These are phyloP conservation scores for Drosophila kepulauana DNA, from an alignment of 1,140 invertebrate species.

Conservation along the genomic window DNA sequence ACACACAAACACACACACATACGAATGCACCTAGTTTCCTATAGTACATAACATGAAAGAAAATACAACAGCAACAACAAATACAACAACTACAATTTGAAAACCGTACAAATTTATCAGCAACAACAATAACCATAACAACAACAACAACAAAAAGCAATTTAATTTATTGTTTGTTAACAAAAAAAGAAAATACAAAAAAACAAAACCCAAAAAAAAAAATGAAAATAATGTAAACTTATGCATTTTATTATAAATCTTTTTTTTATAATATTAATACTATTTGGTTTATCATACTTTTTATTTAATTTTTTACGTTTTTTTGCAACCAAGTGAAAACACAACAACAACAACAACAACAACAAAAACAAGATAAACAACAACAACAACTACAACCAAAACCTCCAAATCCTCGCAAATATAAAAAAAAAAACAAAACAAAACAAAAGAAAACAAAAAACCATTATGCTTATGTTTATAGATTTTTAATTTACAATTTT, in stretches of 20 bases:
- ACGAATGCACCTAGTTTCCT: constrained; percentile 75
- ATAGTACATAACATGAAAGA: constrained; percentile 59
- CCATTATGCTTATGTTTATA: constrained; percentile 62
- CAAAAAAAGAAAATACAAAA: constrained; percentile 22
- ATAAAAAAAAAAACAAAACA: constrained; percentile 24
- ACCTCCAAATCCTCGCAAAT: constrained; percentile 76
- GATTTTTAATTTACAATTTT: constrained; percentile 53
- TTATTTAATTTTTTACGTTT: constrained; percentile 31
- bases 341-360: constrained; percentile 41
- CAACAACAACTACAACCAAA: constrained; percentile 66
- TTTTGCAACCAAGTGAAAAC: constrained; percentile 38
- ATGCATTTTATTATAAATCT: constrained; percentile 53
- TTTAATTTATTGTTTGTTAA: constrained; percentile 61
- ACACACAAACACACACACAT: constrained; percentile 41
- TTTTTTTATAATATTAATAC: constrained; percentile 9
- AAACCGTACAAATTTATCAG: constrained; percentile 79
- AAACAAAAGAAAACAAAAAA: constrained; percentile 36
- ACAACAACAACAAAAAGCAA: constrained; percentile 32
- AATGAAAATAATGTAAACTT: constrained; percentile 44
- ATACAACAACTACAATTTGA: constrained; percentile 57
- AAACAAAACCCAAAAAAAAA: constrained; percentile 19
- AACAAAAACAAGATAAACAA: constrained; percentile 48
- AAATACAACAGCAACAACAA: constrained; percentile 43
- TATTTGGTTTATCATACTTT: constrained; percentile 44
- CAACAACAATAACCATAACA: constrained; percentile 24